Conservation (phyloP, 2,888 invertebrate species). For the Arenicola marina region DNA sequence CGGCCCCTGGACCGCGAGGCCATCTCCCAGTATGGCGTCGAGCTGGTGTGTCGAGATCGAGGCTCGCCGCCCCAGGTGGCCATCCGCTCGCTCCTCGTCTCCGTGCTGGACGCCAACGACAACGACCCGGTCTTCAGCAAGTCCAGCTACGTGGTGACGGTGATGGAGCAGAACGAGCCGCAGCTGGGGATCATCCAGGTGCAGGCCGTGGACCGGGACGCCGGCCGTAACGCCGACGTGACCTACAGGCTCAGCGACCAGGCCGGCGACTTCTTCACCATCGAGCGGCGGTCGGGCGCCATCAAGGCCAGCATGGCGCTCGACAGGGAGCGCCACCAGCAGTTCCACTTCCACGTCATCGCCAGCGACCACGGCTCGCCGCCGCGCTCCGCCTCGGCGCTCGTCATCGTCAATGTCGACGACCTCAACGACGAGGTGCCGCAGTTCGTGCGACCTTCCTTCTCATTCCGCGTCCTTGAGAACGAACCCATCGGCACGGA, state of each 20-base stretch:
- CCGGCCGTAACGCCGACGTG: constrained; percentile 34
- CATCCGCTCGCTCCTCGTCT: constrained; percentile 49
- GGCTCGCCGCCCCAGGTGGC: constrained; percentile 20
- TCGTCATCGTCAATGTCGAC: constrained; percentile 12
- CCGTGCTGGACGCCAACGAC: constrained; percentile 32
- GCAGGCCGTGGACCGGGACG: constrained; percentile 32
- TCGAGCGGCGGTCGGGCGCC: constrained; percentile 78
- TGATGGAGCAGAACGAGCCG: constrained; percentile 78
- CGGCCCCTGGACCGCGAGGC: constrained; percentile 90
- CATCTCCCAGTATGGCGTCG: constrained; percentile 88
- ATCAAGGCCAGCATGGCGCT: constrained; percentile 74
- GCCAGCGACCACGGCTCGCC: constrained; percentile 25
- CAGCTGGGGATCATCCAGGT: constrained; percentile 66
- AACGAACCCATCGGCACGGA: constrained; percentile 15
- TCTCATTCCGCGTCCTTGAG: constrained; percentile 14
- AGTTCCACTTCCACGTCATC: constrained; percentile 21
- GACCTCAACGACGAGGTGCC: constrained; percentile 23
- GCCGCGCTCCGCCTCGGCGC: constrained; percentile 7
- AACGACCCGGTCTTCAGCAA: constrained; percentile 28
- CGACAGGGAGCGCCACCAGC: constrained; percentile 24
- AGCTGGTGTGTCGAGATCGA: constrained; percentile 64
- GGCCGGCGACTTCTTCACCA: constrained; percentile 12
- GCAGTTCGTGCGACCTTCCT: constrained; percentile 6
- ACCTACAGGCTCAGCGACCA: constrained; percentile 29
- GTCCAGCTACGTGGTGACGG: constrained; percentile 68